These are phyloP conservation scores for Vespertilio murinus DNA, from an alignment of 2,797 vertebrate genomes.

Conservation along the genomic window DNA sequence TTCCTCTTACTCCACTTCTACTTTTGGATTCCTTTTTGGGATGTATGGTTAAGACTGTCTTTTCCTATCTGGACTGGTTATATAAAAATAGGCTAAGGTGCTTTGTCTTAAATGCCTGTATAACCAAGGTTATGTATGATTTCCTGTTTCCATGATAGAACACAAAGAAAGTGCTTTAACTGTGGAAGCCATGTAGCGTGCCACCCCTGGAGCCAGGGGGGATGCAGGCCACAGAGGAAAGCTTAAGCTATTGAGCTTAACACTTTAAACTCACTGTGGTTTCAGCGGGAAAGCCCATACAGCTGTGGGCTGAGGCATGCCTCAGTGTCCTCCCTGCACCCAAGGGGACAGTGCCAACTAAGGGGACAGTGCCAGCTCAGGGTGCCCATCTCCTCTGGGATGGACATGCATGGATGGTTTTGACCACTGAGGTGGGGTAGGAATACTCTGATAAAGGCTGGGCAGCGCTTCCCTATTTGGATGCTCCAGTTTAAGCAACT, in stretches of 20 bases:
- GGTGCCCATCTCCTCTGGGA: background rate
- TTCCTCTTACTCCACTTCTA: background rate
- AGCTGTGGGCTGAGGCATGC: background rate
- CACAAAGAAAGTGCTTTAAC: background rate
- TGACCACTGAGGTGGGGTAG: background rate
- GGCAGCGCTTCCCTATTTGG: background rate
- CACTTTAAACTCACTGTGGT: background rate
- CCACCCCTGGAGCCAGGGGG: too few species aligned
- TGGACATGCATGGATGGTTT: background rate
- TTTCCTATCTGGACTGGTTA: background rate
- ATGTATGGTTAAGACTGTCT: background rate
- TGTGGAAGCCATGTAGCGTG: background rate
- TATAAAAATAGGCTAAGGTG: background rate
- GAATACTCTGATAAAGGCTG: background rate
- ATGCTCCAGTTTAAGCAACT: background rate
- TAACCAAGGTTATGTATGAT: background rate
- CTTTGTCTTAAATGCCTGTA: constrained; percentile 7
- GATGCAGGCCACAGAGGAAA: background rate
- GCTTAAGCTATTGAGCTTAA: background rate
- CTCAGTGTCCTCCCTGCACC: background rate
- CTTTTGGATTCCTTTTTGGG: constrained; percentile 22
- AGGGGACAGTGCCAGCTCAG: background rate
- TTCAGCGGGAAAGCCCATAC: background rate
- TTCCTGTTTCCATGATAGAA: constrained; percentile 4
- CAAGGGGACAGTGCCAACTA: background rate